Conservation (phyloP, 2,888 invertebrate species). For the Melipona beecheii region DNA sequence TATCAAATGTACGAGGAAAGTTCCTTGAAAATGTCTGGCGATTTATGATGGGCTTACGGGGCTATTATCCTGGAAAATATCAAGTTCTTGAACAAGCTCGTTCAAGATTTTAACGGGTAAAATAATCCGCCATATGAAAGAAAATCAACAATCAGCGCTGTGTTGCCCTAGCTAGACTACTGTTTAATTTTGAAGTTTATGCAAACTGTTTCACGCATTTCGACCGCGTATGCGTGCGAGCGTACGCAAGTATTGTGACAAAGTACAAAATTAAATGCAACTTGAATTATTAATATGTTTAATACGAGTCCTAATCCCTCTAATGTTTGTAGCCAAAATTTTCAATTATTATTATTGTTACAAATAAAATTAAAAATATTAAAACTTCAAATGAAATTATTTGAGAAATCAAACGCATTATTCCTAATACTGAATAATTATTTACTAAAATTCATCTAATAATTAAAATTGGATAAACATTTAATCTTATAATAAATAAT, state of each 20-base stretch:
- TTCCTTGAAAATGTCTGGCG: neutral
- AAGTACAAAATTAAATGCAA: neutral
- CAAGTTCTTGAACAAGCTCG: neutral
- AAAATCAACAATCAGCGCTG: neutral
- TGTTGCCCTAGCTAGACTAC: neutral
- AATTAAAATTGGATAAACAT: too few relatives aligned
- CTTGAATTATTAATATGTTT: neutral
- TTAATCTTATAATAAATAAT: too few relatives aligned
- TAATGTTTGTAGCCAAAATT: too few relatives aligned
- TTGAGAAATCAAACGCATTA: too few relatives aligned
- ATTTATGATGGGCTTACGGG: slow-evolving; percentile 1
- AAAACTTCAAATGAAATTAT: too few relatives aligned
- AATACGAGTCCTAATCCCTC: too few relatives aligned
- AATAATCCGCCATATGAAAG: neutral
- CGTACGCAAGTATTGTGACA: neutral
- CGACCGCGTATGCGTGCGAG: neutral
- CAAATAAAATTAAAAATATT: too few relatives aligned
- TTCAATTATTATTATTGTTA: too few relatives aligned
- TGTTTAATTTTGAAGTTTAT: neutral
- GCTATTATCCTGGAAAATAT: slow-evolving; percentile 1
- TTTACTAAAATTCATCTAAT: too few relatives aligned
- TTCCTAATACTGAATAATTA: too few relatives aligned
- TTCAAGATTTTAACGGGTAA: neutral
- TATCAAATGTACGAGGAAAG: neutral
- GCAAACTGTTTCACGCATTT: neutral